These are phyloP conservation scores for Tauraco hartlaubi DNA, from an alignment of 2,797 vertebrate genomes.

Conservation along the genomic window DNA sequence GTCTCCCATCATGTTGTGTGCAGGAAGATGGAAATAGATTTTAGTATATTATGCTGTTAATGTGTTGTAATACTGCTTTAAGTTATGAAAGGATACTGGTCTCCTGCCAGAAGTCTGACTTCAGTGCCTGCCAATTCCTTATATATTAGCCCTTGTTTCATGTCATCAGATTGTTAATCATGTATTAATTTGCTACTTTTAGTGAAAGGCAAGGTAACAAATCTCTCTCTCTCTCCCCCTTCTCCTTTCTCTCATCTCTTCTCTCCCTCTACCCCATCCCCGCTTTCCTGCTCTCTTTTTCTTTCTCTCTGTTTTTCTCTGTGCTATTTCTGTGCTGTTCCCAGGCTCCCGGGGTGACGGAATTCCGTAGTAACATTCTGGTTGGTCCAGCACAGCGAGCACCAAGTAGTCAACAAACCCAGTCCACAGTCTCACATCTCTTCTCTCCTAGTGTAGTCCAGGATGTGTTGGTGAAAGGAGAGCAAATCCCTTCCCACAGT, in stretches of 20 bases:
- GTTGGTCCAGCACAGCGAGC: conserved; percentile 79
- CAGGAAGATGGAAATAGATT: conserved; percentile 14
- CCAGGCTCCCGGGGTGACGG: conserved; percentile 82
- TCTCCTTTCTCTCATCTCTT: background rate
- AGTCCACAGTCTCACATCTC: conserved; percentile 74
- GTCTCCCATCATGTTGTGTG: background rate
- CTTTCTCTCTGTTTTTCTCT: background rate
- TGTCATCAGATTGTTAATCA: conserved; percentile 44
- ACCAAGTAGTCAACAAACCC: conserved; percentile 74
- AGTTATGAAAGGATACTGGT: conserved; percentile 25
- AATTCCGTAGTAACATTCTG: conserved; percentile 86
- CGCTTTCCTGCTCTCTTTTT: background rate
- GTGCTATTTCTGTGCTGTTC: conserved; percentile 52
- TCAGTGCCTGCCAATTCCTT: conserved; percentile 5
- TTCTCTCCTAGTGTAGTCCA: conserved; percentile 75
- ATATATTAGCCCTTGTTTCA: conserved; percentile 5
- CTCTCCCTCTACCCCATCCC: background rate
- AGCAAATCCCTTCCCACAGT: conserved; percentile 80
- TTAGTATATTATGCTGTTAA: background rate
- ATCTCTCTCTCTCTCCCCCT: conserved; percentile 6
- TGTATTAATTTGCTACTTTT: conserved; percentile 21
- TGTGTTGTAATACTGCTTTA: conserved; percentile 10
- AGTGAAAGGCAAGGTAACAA: conserved; percentile 54
- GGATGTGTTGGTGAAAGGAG: conserved; percentile 87
- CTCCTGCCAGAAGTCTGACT: conserved; percentile 21